These are phyloP conservation scores for Embidobia sp. DNA, from an alignment of 2,888 invertebrate genomes.

Conservation along the genomic window DNA sequence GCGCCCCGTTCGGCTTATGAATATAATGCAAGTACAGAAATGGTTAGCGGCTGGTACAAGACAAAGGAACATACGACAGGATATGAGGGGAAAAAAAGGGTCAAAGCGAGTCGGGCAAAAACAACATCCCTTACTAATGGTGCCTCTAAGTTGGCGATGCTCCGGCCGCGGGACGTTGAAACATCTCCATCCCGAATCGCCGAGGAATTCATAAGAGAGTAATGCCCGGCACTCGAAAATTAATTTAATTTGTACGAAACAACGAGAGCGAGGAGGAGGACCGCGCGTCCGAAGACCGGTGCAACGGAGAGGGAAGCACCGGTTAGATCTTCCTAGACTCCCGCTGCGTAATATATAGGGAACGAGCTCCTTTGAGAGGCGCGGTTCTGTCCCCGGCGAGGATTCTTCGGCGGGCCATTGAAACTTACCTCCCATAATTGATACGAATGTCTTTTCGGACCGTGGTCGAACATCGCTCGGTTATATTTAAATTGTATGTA, in stretches of 20 bases:
- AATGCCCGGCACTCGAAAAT: slow-evolving; percentile 77
- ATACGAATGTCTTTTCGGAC: slow-evolving; percentile 80
- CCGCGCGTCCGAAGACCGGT: slow-evolving; percentile 1
- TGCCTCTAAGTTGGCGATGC: slow-evolving; percentile 66
- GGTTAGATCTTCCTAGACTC: slow-evolving; percentile 74
- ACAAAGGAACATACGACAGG: slow-evolving; percentile 61
- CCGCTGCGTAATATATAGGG: slow-evolving; percentile 81
- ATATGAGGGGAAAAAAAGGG: slow-evolving; percentile 54
- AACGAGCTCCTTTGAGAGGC: slow-evolving; percentile 78
- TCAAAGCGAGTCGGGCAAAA: slow-evolving; percentile 38
- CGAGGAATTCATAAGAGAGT: slow-evolving; percentile 78
- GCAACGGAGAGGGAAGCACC: slow-evolving; percentile 43
- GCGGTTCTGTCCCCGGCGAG: slow-evolving; percentile 76
- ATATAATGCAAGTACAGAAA: slow-evolving; percentile 61
- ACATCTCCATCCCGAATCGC: slow-evolving; percentile 75
- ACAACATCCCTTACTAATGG: slow-evolving; percentile 70
- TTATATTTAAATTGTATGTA: slow-evolving; percentile 74
- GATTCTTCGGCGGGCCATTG: slow-evolving; percentile 76
- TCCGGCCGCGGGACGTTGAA: slow-evolving; percentile 70
- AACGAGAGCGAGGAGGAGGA: slow-evolving; percentile 59
- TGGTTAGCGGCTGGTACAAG: slow-evolving; percentile 56
- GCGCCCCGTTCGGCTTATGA: slow-evolving; percentile 52
- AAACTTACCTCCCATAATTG: slow-evolving; percentile 79
- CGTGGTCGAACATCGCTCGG: slow-evolving; percentile 76
- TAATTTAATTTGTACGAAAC: slow-evolving; percentile 79